Base-by-base conservation (phyloP, 2,888 invertebrate species). In the Arrhopalites spinosus region DNA sequence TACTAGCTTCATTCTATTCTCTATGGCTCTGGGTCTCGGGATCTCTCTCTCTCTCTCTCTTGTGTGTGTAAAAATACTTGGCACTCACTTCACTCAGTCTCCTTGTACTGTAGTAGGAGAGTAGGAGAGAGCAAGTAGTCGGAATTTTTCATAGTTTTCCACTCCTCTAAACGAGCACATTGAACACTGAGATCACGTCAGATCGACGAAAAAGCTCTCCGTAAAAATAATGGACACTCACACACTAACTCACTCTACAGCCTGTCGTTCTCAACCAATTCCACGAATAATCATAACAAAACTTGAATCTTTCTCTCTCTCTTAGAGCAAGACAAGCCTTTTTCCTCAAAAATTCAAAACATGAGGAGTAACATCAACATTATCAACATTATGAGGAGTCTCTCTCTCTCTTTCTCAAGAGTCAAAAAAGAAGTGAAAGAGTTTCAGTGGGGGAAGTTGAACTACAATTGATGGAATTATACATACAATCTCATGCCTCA, bases 401-500 rank as follows among this genome's bases (percentile, higher is more conserved):
- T 47, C 15, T 47, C 47, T 47, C 47, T 47, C 47, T 47, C 36
- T 36, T 11, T 36, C 36, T 36, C 3, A 36, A 36, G 36, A 36
- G 36, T 36, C 36, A 3, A 36, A 36, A 36, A 11, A 36, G 36
- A 3, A 36, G 36, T 7, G 36, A 36, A 27, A 25, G 59, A 59
- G 59, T n/a, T n/a, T n/a, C 13, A 59, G 59, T n/a, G 27, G 29
- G 29, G 13, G 17, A 29, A 29, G 20, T 13, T 3, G 63, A 63
- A n/a, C 29, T n/a, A 15, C 66, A 36, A 67, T 43, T 67, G 66
- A 67, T 67, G 45, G 66, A 67, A 67, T 67, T 45, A 67, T 45
- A 67, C 45, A 67, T 15, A 17, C 30, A 63, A 63, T 67, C 20
- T 67, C 66, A 67, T 67, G 66, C 45, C 45, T 45, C 66, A 67